phyloP scores from a whole-genome alignment of 1,140 invertebrate genomes.

The Zaprionus lachaisei region DNA sequence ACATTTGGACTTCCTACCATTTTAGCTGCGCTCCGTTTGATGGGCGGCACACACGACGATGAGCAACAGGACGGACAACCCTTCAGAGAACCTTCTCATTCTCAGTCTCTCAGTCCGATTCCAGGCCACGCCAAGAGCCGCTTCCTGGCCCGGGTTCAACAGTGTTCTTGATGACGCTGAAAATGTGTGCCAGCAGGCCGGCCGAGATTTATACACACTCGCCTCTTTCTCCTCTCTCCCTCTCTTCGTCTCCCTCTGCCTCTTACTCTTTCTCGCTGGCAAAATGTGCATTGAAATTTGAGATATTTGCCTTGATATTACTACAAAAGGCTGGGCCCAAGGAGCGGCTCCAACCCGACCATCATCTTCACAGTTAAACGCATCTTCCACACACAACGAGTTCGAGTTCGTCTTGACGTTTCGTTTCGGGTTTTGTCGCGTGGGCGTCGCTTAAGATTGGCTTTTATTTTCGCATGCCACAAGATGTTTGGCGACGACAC shows the following conservation, averaged over 20 bases:
- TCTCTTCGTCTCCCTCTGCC: background rate
- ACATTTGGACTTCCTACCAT: constrained; percentile 83
- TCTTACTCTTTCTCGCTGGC: constrained; percentile 13
- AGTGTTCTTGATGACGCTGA: constrained; percentile 12
- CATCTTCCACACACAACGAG: constrained; percentile 49
- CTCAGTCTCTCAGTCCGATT: constrained; percentile 28
- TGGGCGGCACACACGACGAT: constrained; percentile 72
- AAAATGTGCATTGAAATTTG: constrained; percentile 76
- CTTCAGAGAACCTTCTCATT: constrained; percentile 38
- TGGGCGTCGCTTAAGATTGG: constrained; percentile 73
- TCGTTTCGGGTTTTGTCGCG: constrained; percentile 46
- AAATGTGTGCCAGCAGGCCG: constrained; percentile 75
- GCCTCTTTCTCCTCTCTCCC: background rate
- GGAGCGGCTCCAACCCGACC: constrained; percentile 52
- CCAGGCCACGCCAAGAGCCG: constrained; percentile 6
- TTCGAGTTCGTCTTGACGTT: constrained; percentile 19
- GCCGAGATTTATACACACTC: constrained; percentile 41
- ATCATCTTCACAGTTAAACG: constrained; percentile 69
- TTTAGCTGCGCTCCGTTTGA: constrained; percentile 71
- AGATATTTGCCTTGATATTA: constrained; percentile 80
- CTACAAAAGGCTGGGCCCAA: constrained; percentile 68
- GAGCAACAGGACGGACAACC: constrained; percentile 45
- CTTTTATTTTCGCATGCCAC: constrained; percentile 49
- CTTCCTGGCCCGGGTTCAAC: constrained; percentile 45
- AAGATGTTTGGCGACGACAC: constrained; percentile 40